These are phyloP conservation scores for Lathronympha strigana DNA, from an alignment of 2,888 invertebrate genomes.

Conservation along the genomic window DNA sequence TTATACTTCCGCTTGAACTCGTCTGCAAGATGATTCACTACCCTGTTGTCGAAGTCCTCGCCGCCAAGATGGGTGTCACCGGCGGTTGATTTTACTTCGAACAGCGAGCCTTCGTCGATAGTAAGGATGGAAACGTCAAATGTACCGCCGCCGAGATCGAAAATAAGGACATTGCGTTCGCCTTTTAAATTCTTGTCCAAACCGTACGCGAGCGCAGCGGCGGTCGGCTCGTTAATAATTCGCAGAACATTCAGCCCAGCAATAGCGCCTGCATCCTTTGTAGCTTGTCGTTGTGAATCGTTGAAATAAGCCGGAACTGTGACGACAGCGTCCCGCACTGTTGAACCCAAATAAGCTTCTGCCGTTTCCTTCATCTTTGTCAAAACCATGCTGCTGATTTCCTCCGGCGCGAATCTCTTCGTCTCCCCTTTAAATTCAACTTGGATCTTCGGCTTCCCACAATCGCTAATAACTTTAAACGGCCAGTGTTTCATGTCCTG, in stretches of 20 bases:
- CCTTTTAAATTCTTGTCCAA: conserved; percentile 18
- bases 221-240: conserved; percentile 16
- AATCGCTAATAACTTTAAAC: conserved; percentile 18
- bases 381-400: conserved; percentile 25
- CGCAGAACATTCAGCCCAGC: conserved; percentile 13
- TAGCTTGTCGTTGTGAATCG: conserved; percentile 17
- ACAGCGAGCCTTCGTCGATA: conserved; percentile 88
- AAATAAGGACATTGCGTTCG: conserved; percentile 14
- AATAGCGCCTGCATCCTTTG: conserved; percentile 7
- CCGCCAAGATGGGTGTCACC: conserved; percentile 92
- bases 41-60: conserved; percentile 84
- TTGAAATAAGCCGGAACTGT: conserved; percentile 22
- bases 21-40: conserved; percentile 8
- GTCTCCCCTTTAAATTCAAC: conserved; percentile 21
- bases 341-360: conserved; percentile 18
- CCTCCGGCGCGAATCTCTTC: conserved; percentile 14
- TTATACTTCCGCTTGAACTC: conserved; percentile 14
- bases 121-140: conserved; percentile 91
- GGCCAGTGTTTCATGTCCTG: conserved; percentile 18
- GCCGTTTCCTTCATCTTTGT: conserved; percentile 21
- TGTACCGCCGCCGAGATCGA: conserved; percentile 75
- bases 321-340: conserved; percentile 21
- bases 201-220: conserved; percentile 16
- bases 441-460: conserved; percentile 14
- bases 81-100: conserved; percentile 90